Base-by-base conservation (phyloP, 2,888 invertebrate genomes). In the Notodonta dromedarius region DNA sequence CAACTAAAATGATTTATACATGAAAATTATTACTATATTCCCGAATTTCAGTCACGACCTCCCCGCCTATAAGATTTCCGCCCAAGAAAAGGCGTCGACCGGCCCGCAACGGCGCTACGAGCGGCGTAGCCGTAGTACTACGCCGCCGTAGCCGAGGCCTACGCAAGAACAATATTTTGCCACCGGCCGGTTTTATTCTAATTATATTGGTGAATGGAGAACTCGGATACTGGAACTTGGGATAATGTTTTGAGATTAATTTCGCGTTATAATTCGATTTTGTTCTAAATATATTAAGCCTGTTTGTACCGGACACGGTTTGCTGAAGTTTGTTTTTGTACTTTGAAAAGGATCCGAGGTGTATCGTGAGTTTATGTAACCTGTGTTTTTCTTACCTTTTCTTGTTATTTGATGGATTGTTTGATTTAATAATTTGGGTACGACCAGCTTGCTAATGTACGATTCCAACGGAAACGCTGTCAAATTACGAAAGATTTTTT, bases 101-200 rank as follows among this genome's bases (percentile, higher is more conserved):
- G 42, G 52, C 60, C 58, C 64, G 55, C 58, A 52, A 57, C 42
- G 58, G n/a, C 32, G 64, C 66, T 65, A 65, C 66, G 59, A 54
- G 72, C 70, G 70, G 73, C 76, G 80, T 78, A 75, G 74, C 77
- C 63, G 74, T 73, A 74, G 84, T 84, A 84, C 85, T 84, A 85
- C 85, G 83, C 39, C 85, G 82, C 39, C 84, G 84, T 85, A 84
- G 83, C 70, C 61, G 67, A 57, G 58, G 77, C 71, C 84, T 84
- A 84, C 84, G 83, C 69, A 74, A 73, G 66, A 76, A 76, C 72
- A 76, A 76, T 70, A 74, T 74, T 76, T 73, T 73, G 69, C 52
- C 54, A 59, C 59, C 58, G 48, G 57, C 58, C 59, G 14, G 44
- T 56, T 44, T 51, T 62, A 62, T 70, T 63, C 61, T 74, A 74